Base-by-base conservation (phyloP, 2,797 vertebrate genomes). In the Leptodactylus fallax region DNA sequence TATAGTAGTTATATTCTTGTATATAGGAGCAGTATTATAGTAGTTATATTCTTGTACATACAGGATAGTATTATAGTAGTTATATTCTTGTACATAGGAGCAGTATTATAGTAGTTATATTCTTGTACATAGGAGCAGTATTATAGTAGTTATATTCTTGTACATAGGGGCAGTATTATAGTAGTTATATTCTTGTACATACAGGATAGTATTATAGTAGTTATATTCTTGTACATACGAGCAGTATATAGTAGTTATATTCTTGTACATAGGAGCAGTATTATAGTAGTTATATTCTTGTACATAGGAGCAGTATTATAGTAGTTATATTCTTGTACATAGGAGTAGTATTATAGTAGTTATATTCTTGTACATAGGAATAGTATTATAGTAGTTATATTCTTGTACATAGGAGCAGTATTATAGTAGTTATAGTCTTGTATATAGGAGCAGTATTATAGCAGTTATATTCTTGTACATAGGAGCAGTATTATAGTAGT, bases 391-490 rank as follows among this genome's bases (percentile, higher is more conserved):
- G 61, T 63, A 63, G 61, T n/a, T 63, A 63, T 63, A 63, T 63
- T 63, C 61, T 23, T 63, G 61, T 63, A 63, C 10, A 63, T 63
- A 63, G 61, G 61, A 23, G 61, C 56, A 58, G 56, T 58, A 58
- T 58, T 58, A 58, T 58, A 58, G 56, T 58, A 58, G 56, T 58
- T 58, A 58, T 65, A 65, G 23, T 25, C 11, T 65, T 65, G n/a
- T 65, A 65, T 1, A 25, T 65, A 65, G 61, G 61, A 5, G 69
- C 36, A 72, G 69, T 72, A 19, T 19, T 72, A 72, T 72, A 72
- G 36, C 45, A 72, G 69, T 72, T 72, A 72, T 72, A 72, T 47
- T 72, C 69, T 72, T 72, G 36, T 72, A 72, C 3, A 72, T 72
- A 72, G 36, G 36, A 1, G 36, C 69, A 72, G 69, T 72, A 72